These are phyloP conservation scores for Rhagonycha fulva DNA, from an alignment of 2,888 invertebrate genomes.

Conservation along the genomic window DNA sequence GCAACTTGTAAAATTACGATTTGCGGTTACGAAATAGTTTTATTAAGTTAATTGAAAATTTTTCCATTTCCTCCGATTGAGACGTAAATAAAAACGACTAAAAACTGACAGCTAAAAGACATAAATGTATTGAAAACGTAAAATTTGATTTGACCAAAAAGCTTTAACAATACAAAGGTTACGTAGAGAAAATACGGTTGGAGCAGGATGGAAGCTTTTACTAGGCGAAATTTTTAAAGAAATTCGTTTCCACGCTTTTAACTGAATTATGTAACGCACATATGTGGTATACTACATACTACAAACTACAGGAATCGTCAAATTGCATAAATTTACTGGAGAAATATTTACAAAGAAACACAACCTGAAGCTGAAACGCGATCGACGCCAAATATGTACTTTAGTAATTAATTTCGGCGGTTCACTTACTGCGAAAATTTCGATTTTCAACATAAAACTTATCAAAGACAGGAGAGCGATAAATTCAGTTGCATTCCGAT, in stretches of 20 bases:
- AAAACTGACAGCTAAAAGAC: background rate
- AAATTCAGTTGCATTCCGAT: background rate
- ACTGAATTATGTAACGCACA: background rate
- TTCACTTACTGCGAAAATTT: constrained; percentile 1
- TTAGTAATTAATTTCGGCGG: constrained; percentile 1
- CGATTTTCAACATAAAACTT: constrained; percentile 1
- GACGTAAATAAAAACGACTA: background rate
- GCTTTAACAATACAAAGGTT: background rate
- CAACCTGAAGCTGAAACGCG: background rate
- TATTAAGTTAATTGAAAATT: background rate
- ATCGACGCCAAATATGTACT: constrained; percentile 3
- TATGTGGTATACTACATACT: background rate
- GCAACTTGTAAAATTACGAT: background rate
- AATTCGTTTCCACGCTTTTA: background rate
- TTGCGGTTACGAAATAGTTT: background rate
- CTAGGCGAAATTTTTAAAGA: background rate
- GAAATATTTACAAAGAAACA: constrained; percentile 4
- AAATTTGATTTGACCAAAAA: background rate
- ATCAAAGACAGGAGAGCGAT: background rate
- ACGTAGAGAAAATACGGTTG: background rate
- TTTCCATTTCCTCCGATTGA: background rate
- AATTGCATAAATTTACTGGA: background rate
- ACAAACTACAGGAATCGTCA: no score
- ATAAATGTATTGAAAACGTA: background rate
- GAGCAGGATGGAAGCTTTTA: background rate